Evolutionary conservation across 2,797 vertebrate genomes (phyloP).

Genomic region (Aeoliscus strigatus): DNA sequence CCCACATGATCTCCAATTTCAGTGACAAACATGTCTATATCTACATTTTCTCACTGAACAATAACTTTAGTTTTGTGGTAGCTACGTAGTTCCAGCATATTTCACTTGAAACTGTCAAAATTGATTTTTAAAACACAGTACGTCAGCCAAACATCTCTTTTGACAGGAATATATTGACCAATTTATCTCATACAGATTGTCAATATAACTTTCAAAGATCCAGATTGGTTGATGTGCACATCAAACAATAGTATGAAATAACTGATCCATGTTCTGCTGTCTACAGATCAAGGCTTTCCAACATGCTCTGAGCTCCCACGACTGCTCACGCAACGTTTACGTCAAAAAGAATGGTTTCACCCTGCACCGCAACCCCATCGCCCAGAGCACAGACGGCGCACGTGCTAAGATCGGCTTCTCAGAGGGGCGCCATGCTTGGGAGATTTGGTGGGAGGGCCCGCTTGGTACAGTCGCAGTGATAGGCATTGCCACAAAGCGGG

Average conservation of each 20-base stretch:
- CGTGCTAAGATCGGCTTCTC: conserved; percentile 96
- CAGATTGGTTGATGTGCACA: too few relatives aligned
- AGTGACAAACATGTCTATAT: too few relatives aligned
- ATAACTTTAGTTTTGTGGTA: too few relatives aligned
- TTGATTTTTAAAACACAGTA: too few relatives aligned
- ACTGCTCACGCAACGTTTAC: conserved; percentile 98
- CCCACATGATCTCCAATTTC: too few relatives aligned
- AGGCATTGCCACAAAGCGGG: conserved; percentile 94
- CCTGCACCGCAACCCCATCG: conserved; percentile 96
- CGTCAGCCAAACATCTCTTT: too few relatives aligned
- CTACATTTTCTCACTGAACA: too few relatives aligned
- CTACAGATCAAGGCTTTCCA: conserved; percentile 89
- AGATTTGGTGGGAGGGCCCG: conserved; percentile 99
- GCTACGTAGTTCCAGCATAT: background rate
- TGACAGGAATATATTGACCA: too few relatives aligned
- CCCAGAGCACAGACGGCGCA: conserved; percentile 96
- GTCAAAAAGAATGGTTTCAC: conserved; percentile 99
- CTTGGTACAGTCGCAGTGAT: conserved; percentile 97
- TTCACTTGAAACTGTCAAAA: too few relatives aligned
- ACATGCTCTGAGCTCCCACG: conserved; percentile 93
- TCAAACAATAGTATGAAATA: too few relatives aligned
- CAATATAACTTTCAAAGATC: too few relatives aligned
- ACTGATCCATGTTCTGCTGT: background rate
- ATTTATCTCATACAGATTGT: too few relatives aligned
- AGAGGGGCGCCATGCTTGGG: conserved; percentile 97